These are phyloP conservation scores for Dendrocincla tyrannina DNA, from an alignment of 2,797 vertebrate species.

Conservation along the genomic window DNA sequence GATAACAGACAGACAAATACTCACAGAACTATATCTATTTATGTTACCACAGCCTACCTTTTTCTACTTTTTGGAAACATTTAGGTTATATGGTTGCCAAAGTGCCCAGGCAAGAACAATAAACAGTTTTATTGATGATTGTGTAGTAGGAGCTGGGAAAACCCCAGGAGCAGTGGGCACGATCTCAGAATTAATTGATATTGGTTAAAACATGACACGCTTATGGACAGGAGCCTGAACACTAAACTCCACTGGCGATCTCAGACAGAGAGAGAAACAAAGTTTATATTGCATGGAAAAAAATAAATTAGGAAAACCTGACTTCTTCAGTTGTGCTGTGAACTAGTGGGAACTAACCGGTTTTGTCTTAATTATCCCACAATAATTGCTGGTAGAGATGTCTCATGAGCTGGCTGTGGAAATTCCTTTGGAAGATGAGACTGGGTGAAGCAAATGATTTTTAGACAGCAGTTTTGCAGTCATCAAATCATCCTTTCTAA, in stretches of 20 bases:
- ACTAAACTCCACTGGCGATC: background rate
- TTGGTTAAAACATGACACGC: background rate
- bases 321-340: background rate
- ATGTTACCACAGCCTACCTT: background rate
- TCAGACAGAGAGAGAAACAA: background rate
- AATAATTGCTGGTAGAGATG: background rate
- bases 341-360: background rate
- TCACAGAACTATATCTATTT: background rate
- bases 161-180: fast-evolving
- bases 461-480: background rate
- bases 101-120: background rate
- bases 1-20: background rate
- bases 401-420: background rate
- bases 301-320: background rate
- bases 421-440: background rate
- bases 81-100: background rate
- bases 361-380: background rate
- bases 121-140: background rate
- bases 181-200: background rate
- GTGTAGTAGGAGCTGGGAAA: background rate
- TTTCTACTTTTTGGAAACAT: background rate
- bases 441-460: background rate
- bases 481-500: background rate
- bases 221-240: background rate
- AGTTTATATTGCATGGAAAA: background rate